Percentiles rank a stretch among this genome's conserved stretches.
These are phyloP conservation scores for zebrafish (Danio rerio) DNA, from an alignment of 2,113 vertebrate genomes.

Conservation along the genomic window GRCz12tu NC_133177.1:21691501-21692000, in stretches of 20 bases:
- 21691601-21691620: slow-evolving; percentile 44
- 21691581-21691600: slow-evolving; percentile 79
- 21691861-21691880: no score
- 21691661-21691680: slow-evolving; percentile 26
- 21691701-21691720: slow-evolving; percentile 27
- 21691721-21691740: slow-evolving; percentile 38
- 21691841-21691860: no score
- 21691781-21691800: not conserved
- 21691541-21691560: slow-evolving; percentile 53
- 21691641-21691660: slow-evolving; percentile 48
- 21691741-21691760: slow-evolving; percentile 6
- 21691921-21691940: no score
- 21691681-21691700: slow-evolving; percentile 44
- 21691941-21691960: no score
- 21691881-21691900: no score
- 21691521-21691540: slow-evolving; percentile 1
- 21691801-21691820: not conserved
- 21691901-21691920: not conserved
- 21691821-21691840: not conserved
- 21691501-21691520: slow-evolving; percentile 20
- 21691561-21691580: slow-evolving; percentile 76
- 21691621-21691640: slow-evolving; percentile 54
- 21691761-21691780: slow-evolving; percentile 21
- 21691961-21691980: no score
- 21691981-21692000: no score